Percentiles rank a stretch among this genome's conserved stretches.
phyloP scores from a whole-genome alignment of 2,797 vertebrate species.

The Girardinus metallicus region DNA sequence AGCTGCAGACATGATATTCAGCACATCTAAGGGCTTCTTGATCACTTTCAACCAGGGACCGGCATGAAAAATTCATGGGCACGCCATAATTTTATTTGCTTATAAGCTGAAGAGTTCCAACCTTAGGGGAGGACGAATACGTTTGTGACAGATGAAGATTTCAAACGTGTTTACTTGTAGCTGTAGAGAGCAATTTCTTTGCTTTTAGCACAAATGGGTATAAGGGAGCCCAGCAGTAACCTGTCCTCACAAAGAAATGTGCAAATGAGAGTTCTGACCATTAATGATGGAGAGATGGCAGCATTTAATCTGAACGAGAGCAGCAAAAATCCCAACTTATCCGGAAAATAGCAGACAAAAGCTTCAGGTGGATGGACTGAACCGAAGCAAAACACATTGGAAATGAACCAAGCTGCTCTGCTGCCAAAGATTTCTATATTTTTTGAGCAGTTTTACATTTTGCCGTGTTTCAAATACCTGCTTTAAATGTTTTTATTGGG shows the following conservation, averaged over 20 bases:
- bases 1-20: constrained; percentile 39
- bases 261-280: constrained; percentile 1
- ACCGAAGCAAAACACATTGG: neutral
- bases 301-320: neutral
- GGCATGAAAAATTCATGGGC: constrained; percentile 52
- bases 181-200: neutral
- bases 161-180: constrained; percentile 2
- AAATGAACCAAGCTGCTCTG: neutral
- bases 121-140: constrained; percentile 17
- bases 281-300: neutral
- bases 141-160: neutral
- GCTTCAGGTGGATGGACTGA: neutral
- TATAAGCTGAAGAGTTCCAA: constrained; percentile 19
- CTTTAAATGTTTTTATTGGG: neutral
- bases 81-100: constrained; percentile 14
- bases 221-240: neutral
- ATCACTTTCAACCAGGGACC: constrained; percentile 44
- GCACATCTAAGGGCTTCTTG: constrained; percentile 47
- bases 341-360: neutral
- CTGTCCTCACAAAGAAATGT: neutral
- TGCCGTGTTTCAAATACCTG: neutral
- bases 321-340: neutral
- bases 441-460: neutral
- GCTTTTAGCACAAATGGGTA: constrained; percentile 7
- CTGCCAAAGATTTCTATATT: neutral